Evolutionary conservation across 2,113 vertebrate species (phyloP), one percentile per base, ranked within the genome.

Genomic region (Solea solea): DNA sequence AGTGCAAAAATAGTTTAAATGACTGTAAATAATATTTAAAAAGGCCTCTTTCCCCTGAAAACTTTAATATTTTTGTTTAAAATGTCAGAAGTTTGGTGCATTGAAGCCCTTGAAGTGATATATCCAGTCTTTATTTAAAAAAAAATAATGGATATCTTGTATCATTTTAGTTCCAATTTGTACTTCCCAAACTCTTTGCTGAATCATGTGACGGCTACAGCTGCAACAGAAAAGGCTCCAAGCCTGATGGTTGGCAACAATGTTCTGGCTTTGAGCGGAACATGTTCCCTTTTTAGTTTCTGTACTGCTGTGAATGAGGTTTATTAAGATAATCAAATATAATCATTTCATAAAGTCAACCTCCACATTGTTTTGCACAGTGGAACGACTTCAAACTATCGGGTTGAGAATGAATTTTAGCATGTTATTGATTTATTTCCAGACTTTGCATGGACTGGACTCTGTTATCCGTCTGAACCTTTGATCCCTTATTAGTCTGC

Each of bases 401-500:
- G 16, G 13, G 39, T 66, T 53, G 8, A 54, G 48, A 48, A 44
- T 9, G 39, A 52, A 51, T 69, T 85, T 58, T 6, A 14, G n/a
- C 50, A 28, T 46, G 65, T 49, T 42, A 74, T 71, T 70, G 72
- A 69, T 55, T 65, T 55, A 10, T 67, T 60, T 52, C 41, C 7
- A 39, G 8, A 48, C 49, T 41, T 46, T 70, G 25, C 46, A 39
- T 14, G 41, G 7, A 25, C 39, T 46, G 40, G 13, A 25, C 44
- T 69, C 40, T 49, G 3, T 53, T 63, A 49, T 77, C 42, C 13
- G 40, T 62, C 45, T 53, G 53, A 71, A 74, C 57, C 50, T 63
- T 45, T 48, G 46, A 65, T 72, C 28, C n/a, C 9, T 9, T 2
- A 49, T 54, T 42, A 58, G 50, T n/a, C 45, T 27, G 9, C 44